phyloP scores from a whole-genome alignment of 2,888 invertebrate genomes.

The Andrena fulva region DNA sequence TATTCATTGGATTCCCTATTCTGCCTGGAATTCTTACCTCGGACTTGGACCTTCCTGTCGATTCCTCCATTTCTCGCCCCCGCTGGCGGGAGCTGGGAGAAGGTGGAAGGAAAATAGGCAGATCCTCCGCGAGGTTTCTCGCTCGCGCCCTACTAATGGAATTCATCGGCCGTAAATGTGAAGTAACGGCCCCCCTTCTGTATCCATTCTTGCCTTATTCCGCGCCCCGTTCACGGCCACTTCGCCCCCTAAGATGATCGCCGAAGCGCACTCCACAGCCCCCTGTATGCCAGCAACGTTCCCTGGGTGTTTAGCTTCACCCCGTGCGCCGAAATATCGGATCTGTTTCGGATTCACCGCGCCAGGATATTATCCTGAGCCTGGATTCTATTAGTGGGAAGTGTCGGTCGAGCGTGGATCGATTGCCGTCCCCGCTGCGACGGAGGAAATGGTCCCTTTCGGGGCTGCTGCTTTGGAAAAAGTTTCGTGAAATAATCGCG shows the following conservation, averaged over 20 bases:
- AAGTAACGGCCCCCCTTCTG: slow-evolving; percentile 41
- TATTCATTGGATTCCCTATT: slow-evolving; percentile 29
- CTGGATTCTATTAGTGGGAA: slow-evolving; percentile 46
- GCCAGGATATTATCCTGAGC: slow-evolving; percentile 27
- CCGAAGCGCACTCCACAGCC: slow-evolving; percentile 18
- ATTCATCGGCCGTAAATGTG: slow-evolving; percentile 54
- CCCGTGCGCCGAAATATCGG: slow-evolving; percentile 25
- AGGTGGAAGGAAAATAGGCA: slow-evolving; percentile 12
- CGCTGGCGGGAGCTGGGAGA: background rate
- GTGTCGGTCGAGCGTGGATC: slow-evolving; percentile 10
- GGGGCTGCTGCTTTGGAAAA: background rate
- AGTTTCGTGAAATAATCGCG: no score
- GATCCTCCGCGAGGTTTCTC: slow-evolving; percentile 19
- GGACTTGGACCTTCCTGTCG: background rate
- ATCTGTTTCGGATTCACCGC: slow-evolving; percentile 35
- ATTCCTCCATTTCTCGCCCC: background rate
- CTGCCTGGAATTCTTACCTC: background rate
- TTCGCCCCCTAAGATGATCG: slow-evolving; percentile 35
- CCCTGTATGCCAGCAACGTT: background rate
- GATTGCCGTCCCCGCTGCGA: background rate
- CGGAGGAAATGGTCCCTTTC: background rate
- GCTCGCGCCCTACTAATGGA: slow-evolving; percentile 49
- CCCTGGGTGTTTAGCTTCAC: slow-evolving; percentile 11
- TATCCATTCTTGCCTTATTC: slow-evolving; percentile 27
- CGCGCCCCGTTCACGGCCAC: slow-evolving; percentile 2